These are phyloP conservation scores for Bufo bufo DNA, from an alignment of 2,113 vertebrate species.

Conservation along the genomic window DNA sequence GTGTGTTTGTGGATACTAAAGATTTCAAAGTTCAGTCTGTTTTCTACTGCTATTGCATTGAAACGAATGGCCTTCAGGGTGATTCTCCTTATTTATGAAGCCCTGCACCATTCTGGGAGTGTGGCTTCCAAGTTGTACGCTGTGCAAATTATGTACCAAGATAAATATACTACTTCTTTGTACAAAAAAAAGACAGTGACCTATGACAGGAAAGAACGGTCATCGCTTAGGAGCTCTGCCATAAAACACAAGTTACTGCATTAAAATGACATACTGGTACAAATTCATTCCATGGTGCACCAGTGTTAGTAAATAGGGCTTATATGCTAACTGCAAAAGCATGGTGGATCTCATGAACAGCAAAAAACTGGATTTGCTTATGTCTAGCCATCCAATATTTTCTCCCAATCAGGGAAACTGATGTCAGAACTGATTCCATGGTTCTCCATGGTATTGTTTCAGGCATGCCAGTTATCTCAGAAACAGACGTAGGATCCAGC, in stretches of 20 bases:
- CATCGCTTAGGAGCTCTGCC: background rate
- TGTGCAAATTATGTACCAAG: background rate
- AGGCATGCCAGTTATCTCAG: too few relatives aligned
- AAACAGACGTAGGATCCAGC: too few relatives aligned
- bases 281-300: background rate
- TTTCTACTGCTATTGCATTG: background rate
- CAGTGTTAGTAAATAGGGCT: background rate
- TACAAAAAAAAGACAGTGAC: background rate
- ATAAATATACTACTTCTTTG: background rate
- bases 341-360: too few relatives aligned
- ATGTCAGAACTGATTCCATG: too few relatives aligned
- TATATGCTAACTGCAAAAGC: background rate
- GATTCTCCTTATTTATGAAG: background rate
- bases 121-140: background rate
- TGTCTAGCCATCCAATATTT: too few relatives aligned
- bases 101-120: background rate
- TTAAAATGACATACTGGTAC: background rate
- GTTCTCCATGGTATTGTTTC: too few relatives aligned
- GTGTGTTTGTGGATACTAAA: background rate
- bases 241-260: background rate
- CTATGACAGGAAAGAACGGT: background rate
- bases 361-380: too few relatives aligned
- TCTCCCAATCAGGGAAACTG: too few relatives aligned
- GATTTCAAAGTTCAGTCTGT: background rate
- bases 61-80: background rate